Percentiles rank a stretch among this genome's conserved stretches.
Evolutionary conservation across 2,113 vertebrate genomes (phyloP).

Genomic region (Equus przewalskii): DNA sequence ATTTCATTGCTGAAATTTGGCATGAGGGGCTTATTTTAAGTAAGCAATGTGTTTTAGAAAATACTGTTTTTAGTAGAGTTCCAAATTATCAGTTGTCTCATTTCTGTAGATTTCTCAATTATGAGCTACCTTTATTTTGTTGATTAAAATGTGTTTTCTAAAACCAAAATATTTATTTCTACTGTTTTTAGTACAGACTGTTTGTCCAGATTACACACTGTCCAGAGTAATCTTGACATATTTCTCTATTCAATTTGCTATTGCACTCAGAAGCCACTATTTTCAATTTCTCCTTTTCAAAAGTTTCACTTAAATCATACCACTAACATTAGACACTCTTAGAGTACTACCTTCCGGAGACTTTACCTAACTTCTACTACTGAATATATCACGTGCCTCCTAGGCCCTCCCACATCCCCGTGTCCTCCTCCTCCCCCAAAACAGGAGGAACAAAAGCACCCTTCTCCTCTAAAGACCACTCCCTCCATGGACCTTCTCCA

Average conservation of each 20-base stretch:
- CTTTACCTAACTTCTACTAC: not conserved
- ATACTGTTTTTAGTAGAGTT: not conserved
- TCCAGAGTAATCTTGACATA: not conserved
- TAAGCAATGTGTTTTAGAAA: not conserved
- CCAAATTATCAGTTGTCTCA: not conserved
- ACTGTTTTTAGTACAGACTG: not conserved
- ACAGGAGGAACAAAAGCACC: not conserved
- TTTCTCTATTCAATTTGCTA: not conserved
- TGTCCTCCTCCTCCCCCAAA: not conserved
- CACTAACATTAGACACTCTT: not conserved
- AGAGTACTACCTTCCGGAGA: not conserved
- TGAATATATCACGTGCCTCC: not conserved
- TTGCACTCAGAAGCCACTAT: not conserved
- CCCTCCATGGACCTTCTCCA: not conserved
- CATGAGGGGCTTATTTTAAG: not conserved
- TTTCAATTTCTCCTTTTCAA: constrained; percentile 39
- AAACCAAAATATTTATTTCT: not conserved
- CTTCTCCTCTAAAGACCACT: not conserved
- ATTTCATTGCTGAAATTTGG: constrained; percentile 41
- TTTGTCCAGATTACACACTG: not conserved
- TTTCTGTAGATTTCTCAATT: not conserved
- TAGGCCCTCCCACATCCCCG: not conserved
- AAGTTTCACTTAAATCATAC: not conserved
- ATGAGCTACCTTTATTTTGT: not conserved
- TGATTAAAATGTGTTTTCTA: not conserved